Conservation (phyloP, 23 tunicate species). For the Diplosoma virens region DNA sequence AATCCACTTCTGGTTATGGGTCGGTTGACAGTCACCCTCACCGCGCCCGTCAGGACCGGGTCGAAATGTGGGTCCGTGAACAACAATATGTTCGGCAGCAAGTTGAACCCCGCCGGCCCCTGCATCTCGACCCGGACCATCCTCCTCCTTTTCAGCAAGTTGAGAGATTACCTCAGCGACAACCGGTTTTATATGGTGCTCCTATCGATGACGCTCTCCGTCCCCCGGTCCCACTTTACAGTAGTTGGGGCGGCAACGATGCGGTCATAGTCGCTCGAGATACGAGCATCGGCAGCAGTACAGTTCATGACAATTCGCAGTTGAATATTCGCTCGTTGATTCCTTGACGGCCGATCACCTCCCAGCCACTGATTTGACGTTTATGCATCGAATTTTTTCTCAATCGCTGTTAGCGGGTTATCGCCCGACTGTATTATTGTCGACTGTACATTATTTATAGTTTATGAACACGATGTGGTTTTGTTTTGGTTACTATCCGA, state of each 20-base stretch:
- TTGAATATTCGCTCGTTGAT: background rate
- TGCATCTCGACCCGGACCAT: background rate
- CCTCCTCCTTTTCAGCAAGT: background rate
- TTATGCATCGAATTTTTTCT: too few relatives aligned
- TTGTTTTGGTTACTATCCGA: too few relatives aligned
- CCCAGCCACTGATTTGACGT: too few relatives aligned
- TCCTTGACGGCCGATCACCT: constrained; percentile 6
- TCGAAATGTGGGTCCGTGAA: constrained; percentile 87
- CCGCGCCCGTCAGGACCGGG: constrained; percentile 63
- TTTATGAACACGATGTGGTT: too few relatives aligned
- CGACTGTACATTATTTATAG: too few relatives aligned
- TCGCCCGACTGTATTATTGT: too few relatives aligned
- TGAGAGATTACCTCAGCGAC: background rate
- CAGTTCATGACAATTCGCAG: background rate
- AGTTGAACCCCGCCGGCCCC: background rate
- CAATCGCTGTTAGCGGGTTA: too few relatives aligned
- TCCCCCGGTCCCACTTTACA: constrained; percentile 86
- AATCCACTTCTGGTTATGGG: constrained; percentile 88
- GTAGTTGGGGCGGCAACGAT: constrained; percentile 71
- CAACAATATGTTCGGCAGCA: constrained; percentile 87
- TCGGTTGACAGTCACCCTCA: constrained; percentile 64
- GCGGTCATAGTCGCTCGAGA: background rate
- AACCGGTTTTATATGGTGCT: background rate
- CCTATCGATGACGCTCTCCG: constrained; percentile 29
- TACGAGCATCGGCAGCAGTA: background rate